Evolutionary conservation across 2,797 vertebrate species (phyloP).

Genomic region (Amniataba percoides): DNA sequence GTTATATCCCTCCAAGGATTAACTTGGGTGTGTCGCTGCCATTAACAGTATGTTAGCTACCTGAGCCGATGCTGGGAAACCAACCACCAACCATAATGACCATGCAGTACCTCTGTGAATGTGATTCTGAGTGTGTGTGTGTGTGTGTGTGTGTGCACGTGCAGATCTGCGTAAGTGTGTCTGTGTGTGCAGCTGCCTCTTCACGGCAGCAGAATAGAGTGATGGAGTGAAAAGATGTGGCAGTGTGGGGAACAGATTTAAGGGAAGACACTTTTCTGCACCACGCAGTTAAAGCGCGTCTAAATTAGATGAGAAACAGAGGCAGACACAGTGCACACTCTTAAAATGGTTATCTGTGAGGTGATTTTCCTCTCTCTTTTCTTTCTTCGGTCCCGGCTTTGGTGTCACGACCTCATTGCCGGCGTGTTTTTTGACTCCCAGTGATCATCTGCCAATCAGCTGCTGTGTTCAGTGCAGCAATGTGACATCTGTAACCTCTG

Average conservation of each 20-base stretch:
- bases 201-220: conserved; percentile 8
- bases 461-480: neutral
- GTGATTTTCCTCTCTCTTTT: neutral
- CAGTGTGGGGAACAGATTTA: neutral
- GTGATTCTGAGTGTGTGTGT: neutral
- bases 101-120: conserved; percentile 4
- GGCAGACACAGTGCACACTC: neutral
- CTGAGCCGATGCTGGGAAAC: conserved; percentile 32
- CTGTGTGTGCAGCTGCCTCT: neutral
- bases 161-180: neutral
- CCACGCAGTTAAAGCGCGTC: neutral
- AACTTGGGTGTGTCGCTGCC: conserved; percentile 34
- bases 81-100: conserved; percentile 38
- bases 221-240: neutral
- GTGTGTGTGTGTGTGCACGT: neutral
- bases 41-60: conserved; percentile 63
- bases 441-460: conserved; percentile 41
- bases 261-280: neutral
- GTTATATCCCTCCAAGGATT: conserved; percentile 42
- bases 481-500: conserved; percentile 28
- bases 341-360: conserved; percentile 3
- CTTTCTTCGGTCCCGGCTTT: neutral
- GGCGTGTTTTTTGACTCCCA: neutral
- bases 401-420: conserved; percentile 18
- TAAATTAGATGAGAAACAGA: conserved; percentile 20